phyloP scores from a whole-genome alignment of 2,113 vertebrate genomes.

The Corythaeola cristata region DNA sequence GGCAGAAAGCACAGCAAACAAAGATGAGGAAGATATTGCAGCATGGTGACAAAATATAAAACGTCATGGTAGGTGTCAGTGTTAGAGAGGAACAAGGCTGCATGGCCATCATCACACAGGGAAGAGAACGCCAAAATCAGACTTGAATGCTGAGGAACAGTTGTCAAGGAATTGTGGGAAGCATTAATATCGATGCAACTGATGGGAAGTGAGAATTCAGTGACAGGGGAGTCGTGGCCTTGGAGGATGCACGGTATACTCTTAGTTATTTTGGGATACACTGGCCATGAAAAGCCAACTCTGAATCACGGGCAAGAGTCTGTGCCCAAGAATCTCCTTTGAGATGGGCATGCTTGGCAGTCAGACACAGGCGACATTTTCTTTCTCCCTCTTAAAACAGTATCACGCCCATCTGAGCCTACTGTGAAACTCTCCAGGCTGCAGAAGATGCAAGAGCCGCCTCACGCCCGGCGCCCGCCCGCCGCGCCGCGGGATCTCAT shows the following conservation, averaged over 20 bases:
- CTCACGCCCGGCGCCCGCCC: neutral
- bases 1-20: neutral
- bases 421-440: neutral
- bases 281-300: neutral
- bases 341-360: accelerated
- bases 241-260: neutral
- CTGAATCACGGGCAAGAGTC: too few relatives aligned
- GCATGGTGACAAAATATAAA: neutral
- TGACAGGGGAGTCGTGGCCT: neutral
- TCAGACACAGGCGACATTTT: neutral
- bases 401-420: neutral
- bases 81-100: neutral
- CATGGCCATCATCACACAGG: neutral
- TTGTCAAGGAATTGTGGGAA: neutral
- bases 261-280: neutral
- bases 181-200: neutral
- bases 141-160: neutral
- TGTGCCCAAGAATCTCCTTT: neutral
- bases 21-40: neutral
- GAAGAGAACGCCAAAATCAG: neutral
- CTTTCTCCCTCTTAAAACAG: neutral
- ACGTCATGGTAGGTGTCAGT: accelerated
- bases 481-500: neutral
- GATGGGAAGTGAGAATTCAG: neutral
- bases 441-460: neutral